Evolutionary conservation across 2,797 vertebrate species (phyloP), one percentile per base, ranked within the genome.

Genomic region (Sebastes hubbsi): DNA sequence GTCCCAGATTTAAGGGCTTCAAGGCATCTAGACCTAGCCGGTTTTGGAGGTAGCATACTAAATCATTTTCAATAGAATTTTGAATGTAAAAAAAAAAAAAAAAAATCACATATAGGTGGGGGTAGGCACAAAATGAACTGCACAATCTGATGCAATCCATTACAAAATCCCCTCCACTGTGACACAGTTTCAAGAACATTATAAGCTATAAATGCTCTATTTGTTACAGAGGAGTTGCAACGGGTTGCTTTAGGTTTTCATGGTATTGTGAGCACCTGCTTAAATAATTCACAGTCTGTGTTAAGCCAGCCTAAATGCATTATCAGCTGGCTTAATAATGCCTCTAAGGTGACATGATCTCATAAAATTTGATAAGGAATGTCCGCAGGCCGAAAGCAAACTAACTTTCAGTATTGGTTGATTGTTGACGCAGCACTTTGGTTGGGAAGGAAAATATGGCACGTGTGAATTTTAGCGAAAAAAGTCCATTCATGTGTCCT

Each of bases 381-480:
- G 80, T 81, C 61, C 29, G 18, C 25, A 60, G 30, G 70, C 25
- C 65, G 49, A 80, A 68, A 34, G 73, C 49, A 75, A 85, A 80
- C 32, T 25, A 30, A 20, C 30, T 78, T 69, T 73, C n/a, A 49
- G 52, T 36, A 29, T 38, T 4, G 38, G 14, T 34, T 85, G 91
- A 92, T 92, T 92, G 86, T 84, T 75, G 71, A 74, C 18, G 20
- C 75, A 64, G 82, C 78, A 77, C 84, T 93, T 89, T 91, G 83
- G 87, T 87, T 59, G 2, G 10, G 8, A 68, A 20, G 5, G 25
- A 30, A 69, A 58, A 67, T 61, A 56, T 66, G 72, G 74, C 77
- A 62, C 54, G 2, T 46, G n/a, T 78, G n/a, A 38, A 46, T 61
- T 34, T 42, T 6, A 46, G 20, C 22, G 3, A 3, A 59, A 74